Evolutionary conservation across 2,113 vertebrate genomes (phyloP), one percentile per base, ranked within the genome.

Genomic region (Anguilla japonica): DNA sequence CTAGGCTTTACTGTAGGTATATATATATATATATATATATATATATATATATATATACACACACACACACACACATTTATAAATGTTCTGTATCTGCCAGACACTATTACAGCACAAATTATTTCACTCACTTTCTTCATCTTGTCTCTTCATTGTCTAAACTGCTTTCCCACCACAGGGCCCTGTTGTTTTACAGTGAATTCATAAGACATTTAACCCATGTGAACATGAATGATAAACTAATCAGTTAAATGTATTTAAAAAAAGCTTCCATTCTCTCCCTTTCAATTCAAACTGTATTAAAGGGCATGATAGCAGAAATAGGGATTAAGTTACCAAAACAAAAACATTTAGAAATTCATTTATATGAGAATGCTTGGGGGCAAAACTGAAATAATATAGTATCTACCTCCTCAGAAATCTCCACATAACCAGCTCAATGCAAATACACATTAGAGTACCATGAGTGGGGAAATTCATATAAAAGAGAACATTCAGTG

Each of bases 191-290:
- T 34, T 34, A 34, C 34, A 34, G 34, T 34, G 34, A 34, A 34
- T 34, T 34, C 34, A 34, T 34, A 34, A 34, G 34, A 34, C 34
- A 34, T 34, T 34, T 0, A 34, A 94, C 94, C 94, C 41, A 53
- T 92, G 93, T 93, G 92, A 91, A 88, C 85, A 87, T 91, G 90
- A 93, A 93, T 91, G 93, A 95, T 94, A 94, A 94, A 94, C 91
- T 94, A 92, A 93, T 90, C 91, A 94, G 93, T 93, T 90, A 88
- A 90, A 87, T 83, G 41, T 75, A 85, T 90, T 83, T 88, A 50
- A 86, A 79, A 53, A 88, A 86, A 92, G 86, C 79, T 84, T 88
- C 90, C 92, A 87, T 85, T 91, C 88, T 92, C 81, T 75, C 81
- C 22, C 2, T 67, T 3, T 3, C 2, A 40, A 16, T 9, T 7